A percentile compares a stretch with the other conserved stretches of the same genome.
Conservation (phyloP, 1,140 invertebrate species). For the Brachionus manjavacas region DNA sequence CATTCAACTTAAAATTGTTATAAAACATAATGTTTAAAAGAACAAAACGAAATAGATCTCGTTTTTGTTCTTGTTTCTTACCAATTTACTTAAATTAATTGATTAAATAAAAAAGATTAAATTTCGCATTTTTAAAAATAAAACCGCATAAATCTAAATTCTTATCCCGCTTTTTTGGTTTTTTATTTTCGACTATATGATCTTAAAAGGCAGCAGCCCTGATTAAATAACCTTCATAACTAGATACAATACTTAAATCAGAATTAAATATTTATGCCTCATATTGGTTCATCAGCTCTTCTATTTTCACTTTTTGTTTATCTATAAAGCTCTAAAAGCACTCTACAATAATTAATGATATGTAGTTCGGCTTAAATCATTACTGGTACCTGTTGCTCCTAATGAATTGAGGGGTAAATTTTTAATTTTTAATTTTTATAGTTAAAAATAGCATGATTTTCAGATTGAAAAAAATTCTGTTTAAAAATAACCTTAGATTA, state of each 20-base stretch:
- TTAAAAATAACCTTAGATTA: too few relatives aligned
- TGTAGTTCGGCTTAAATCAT: background rate
- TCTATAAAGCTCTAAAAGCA: background rate
- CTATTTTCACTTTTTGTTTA: background rate
- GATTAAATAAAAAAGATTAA: background rate
- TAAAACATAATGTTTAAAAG: background rate
- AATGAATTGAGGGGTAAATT: background rate
- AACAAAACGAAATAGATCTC: background rate
- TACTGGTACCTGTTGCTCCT: background rate
- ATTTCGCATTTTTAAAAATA: background rate
- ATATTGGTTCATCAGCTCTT: background rate
- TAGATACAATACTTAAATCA: background rate
- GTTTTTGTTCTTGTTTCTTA: background rate
- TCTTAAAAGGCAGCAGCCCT: background rate
- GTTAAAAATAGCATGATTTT: too few relatives aligned
- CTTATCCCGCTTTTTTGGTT: background rate
- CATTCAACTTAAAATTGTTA: background rate
- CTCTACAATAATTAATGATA: background rate
- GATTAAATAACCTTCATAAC: background rate
- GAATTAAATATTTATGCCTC: background rate
- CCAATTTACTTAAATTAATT: background rate
- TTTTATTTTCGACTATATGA: background rate
- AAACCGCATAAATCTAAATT: background rate
- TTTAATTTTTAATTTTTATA: background rate
- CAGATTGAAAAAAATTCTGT: too few relatives aligned